Percentiles rank a stretch among this genome's conserved stretches.
Conservation (phyloP, 2,113 vertebrate species). For the Bucco capensis region DNA sequence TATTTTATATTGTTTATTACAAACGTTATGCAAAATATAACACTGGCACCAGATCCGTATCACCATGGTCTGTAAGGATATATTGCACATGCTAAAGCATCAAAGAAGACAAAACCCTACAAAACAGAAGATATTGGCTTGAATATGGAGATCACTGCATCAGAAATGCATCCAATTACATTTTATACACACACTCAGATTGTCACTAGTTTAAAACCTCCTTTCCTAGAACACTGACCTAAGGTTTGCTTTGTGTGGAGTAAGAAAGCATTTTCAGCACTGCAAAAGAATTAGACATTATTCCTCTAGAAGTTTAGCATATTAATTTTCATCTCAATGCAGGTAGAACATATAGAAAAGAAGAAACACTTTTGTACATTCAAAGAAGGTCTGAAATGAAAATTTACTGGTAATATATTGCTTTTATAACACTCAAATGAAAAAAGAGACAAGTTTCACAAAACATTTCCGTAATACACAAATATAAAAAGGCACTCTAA, state of each 20-base stretch:
- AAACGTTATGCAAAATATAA: constrained; percentile 80
- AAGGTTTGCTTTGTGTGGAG: constrained; percentile 68
- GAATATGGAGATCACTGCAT: constrained; percentile 71
- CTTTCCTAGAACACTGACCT: constrained; percentile 81
- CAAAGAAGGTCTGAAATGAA: constrained; percentile 73
- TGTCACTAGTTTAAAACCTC: constrained; percentile 82
- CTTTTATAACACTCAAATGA: constrained; percentile 74
- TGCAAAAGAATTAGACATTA: constrained; percentile 71
- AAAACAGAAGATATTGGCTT: constrained; percentile 71
- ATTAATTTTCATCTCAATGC: constrained; percentile 73
- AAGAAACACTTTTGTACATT: constrained; percentile 70
- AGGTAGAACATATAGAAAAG: constrained; percentile 61
- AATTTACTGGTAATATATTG: constrained; percentile 77
- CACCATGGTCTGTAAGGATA: constrained; percentile 76
- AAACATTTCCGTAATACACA: constrained; percentile 76
- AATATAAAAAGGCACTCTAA: constrained; percentile 83
- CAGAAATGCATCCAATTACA: constrained; percentile 70
- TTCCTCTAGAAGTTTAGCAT: constrained; percentile 74
- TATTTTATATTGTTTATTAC: constrained; percentile 73
- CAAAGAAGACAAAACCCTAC: constrained; percentile 71
- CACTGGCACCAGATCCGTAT: constrained; percentile 76
- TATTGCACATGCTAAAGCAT: constrained; percentile 85
- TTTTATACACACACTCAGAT: constrained; percentile 78
- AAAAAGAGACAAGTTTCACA: constrained; percentile 65
- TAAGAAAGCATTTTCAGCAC: constrained; percentile 76